phyloP scores from a whole-genome alignment of 2,113 vertebrate genomes.

The Oophaga pumilio region DNA sequence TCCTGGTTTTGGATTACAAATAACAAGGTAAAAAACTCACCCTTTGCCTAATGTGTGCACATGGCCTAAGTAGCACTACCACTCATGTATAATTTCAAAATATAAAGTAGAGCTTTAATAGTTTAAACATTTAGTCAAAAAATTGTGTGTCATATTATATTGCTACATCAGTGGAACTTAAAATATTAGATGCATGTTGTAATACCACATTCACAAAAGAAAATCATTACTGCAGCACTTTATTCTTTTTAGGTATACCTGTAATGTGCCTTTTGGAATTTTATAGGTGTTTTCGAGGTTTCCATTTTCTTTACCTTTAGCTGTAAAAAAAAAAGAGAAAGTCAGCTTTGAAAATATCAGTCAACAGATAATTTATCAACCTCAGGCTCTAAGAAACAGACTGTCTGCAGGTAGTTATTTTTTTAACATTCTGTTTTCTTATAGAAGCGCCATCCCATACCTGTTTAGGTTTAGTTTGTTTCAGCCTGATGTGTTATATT shows the following conservation, averaged over 20 bases:
- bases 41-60: too few relatives aligned
- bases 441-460: neutral
- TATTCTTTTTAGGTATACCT: constrained; percentile 67
- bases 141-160: too few relatives aligned
- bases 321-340: constrained; percentile 63
- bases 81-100: too few relatives aligned
- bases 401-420: neutral
- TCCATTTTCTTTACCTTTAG: constrained; percentile 74
- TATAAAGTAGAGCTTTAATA: too few relatives aligned
- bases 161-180: neutral
- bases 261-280: constrained; percentile 68
- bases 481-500: neutral
- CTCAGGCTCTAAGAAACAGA: neutral
- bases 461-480: neutral
- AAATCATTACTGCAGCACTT: neutral
- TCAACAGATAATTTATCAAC: constrained; percentile 1
- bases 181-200: neutral
- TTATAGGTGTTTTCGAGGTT: constrained; percentile 77
- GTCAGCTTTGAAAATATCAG: neutral
- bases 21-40: too few relatives aligned
- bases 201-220: neutral
- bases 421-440: neutral
- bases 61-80: too few relatives aligned
- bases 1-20: too few relatives aligned
- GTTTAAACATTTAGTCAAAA: too few relatives aligned